Conservation (phyloP, 2,113 vertebrate genomes). For the Aix galericulata region DNA sequence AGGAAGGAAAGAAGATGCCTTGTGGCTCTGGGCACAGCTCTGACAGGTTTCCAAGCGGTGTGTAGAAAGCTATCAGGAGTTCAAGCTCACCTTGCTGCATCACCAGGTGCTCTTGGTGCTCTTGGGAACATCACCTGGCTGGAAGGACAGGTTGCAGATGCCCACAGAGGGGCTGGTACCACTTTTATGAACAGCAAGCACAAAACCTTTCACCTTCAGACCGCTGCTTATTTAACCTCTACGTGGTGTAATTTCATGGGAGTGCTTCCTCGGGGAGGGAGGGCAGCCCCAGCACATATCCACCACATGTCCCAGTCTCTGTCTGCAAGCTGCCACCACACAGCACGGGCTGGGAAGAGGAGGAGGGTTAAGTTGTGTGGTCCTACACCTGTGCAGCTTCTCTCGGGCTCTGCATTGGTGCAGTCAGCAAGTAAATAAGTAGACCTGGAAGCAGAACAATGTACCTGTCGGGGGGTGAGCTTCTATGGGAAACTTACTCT, state of each 20-base stretch:
- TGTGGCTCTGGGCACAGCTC: not conserved
- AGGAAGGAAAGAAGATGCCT: not conserved
- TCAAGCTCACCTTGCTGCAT: not conserved
- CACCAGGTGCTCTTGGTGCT: not conserved
- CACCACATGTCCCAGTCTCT: not conserved
- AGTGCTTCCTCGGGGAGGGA: not conserved
- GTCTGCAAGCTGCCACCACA: not conserved
- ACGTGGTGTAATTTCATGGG: not conserved
- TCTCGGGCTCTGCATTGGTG: not conserved
- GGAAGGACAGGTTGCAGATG: not conserved
- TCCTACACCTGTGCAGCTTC: not conserved
- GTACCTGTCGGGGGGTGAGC: conserved; percentile 18
- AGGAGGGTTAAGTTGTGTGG: not conserved
- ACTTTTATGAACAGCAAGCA: not conserved
- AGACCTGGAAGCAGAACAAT: conserved; percentile 46
- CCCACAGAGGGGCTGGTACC: not conserved
- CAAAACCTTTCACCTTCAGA: not conserved
- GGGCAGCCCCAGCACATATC: not conserved
- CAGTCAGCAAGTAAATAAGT: conserved; percentile 41
- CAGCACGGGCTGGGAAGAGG: not conserved
- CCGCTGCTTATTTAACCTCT: not conserved
- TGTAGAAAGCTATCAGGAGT: not conserved
- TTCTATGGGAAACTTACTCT: not conserved
- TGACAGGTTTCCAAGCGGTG: not conserved
- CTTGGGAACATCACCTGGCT: accelerated